Conservation (phyloP, 1,140 invertebrate species). For the Tribolium madens region DNA sequence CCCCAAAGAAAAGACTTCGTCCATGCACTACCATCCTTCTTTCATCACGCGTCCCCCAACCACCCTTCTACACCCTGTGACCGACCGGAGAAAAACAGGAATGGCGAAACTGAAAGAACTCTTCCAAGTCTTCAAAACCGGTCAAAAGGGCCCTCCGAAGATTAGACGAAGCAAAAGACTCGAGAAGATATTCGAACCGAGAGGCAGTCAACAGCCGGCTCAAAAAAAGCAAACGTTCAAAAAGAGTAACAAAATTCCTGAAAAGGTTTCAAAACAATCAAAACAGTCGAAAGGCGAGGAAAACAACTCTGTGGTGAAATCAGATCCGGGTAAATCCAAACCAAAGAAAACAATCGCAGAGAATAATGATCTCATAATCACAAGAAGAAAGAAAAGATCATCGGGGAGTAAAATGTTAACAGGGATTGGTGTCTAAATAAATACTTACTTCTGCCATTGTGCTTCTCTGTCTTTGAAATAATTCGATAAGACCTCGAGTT, state of each 20-base stretch:
- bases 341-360: no score
- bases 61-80: background rate
- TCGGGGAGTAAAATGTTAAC: no score
- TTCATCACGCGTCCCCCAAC: background rate
- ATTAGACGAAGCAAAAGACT: background rate
- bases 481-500: constrained; percentile 85
- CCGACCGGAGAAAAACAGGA: background rate
- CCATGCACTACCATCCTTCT: background rate
- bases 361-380: no score
- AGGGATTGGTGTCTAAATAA: background rate
- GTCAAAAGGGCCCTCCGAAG: background rate
- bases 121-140: background rate
- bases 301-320: no score
- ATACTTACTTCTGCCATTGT: constrained; percentile 82
- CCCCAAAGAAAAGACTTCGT: background rate
- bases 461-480: constrained; percentile 92
- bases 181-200: background rate
- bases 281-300: no score
- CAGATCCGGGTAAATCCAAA: no score
- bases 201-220: no score
- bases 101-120: background rate
- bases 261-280: no score
- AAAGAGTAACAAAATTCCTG: background rate
- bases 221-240: background rate
- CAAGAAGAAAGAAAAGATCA: no score